Conservation (phyloP, 2,888 invertebrate species). For the Congeria kusceri region DNA sequence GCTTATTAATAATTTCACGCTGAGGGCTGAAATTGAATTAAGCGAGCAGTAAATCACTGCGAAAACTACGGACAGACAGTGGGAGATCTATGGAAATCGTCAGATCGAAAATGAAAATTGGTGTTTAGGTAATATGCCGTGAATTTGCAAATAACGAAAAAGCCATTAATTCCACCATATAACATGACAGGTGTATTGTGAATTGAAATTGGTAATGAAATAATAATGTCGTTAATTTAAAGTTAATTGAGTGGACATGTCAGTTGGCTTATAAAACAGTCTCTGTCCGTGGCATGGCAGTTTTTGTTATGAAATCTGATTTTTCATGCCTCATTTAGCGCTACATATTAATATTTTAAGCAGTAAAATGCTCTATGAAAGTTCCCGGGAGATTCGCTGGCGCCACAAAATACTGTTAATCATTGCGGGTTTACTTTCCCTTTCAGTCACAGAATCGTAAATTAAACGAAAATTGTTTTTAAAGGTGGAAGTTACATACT, state of each 20-base stretch:
- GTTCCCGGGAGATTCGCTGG: conserved; percentile 8
- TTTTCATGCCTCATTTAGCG: conserved; percentile 33
- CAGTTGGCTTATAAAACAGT: conserved; percentile 8
- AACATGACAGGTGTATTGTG: conserved; percentile 31
- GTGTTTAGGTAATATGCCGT: conserved; percentile 45
- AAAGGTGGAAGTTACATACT: background rate
- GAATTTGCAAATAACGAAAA: conserved; percentile 25
- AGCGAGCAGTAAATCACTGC: conserved; percentile 42
- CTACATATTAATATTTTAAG: conserved; percentile 31
- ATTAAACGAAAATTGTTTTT: background rate
- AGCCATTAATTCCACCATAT: conserved; percentile 28
- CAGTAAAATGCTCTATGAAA: background rate
- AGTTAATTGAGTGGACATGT: conserved; percentile 30
- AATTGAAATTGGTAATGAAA: conserved; percentile 33
- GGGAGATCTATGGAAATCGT: conserved; percentile 26
- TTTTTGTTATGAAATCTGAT: conserved; percentile 32
- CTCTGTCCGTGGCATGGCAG: conserved; percentile 11
- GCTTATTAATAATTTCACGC: conserved; percentile 54
- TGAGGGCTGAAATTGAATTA: conserved; percentile 44
- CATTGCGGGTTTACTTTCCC: background rate
- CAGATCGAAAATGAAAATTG: conserved; percentile 26
- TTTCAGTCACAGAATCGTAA: background rate
- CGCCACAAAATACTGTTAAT: conserved; percentile 7
- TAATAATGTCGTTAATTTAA: conserved; percentile 46
- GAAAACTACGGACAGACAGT: conserved; percentile 14